Base-by-base conservation (phyloP, 2,113 vertebrate genomes). In the Haplochromis vanheusdeni region DNA sequence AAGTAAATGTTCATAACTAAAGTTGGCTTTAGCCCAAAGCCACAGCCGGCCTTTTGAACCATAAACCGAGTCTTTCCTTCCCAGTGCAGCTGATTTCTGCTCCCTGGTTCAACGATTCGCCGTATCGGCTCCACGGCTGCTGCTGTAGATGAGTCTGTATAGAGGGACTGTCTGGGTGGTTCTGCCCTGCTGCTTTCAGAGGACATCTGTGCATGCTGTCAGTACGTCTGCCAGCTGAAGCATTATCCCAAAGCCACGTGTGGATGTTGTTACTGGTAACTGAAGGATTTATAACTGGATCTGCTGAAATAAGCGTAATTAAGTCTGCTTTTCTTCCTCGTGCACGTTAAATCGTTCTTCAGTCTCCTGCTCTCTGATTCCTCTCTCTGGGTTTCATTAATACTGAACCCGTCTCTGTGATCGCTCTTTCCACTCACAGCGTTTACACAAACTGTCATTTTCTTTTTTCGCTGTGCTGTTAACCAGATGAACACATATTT, bases 171-270 rank as follows among this genome's bases (percentile, higher is more conserved):
- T 35, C 26, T 47, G 47, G 77, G 60, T 19, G 58, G 85, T 92
- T 89, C 87, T 87, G 83, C 87, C 33, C 80, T 70, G 54, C 55
- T 89, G 84, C 49, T 75, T 81, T 83, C 79, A 73, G 40, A 58
- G 31, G 19, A 82, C 45, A 86, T 49, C 40, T 86, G 68, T 84
- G 88, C 75, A 80, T 85, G 54, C 26, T 17, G 16, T 55, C 79
- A 82, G 12, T 83, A 16, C 16, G 4, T 89, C 23, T 28, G 60
- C 65, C 21, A 73, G 65, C 8, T 45, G 54, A 47, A 56, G 47
- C 52, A 45, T 77, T 4, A 17, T 11, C 19, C 70, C 33, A 60
- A 40, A 62, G 49, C 28, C 10, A 65, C 19, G 10, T 65, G 33
- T 65, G 60, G 19, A 37, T 8, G 60, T 4, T 65, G 60, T 8